Percentiles rank a stretch among this genome's conserved stretches.
Evolutionary conservation across 2,113 vertebrate genomes (phyloP).

Genomic region (Megaceryle maxima): DNA sequence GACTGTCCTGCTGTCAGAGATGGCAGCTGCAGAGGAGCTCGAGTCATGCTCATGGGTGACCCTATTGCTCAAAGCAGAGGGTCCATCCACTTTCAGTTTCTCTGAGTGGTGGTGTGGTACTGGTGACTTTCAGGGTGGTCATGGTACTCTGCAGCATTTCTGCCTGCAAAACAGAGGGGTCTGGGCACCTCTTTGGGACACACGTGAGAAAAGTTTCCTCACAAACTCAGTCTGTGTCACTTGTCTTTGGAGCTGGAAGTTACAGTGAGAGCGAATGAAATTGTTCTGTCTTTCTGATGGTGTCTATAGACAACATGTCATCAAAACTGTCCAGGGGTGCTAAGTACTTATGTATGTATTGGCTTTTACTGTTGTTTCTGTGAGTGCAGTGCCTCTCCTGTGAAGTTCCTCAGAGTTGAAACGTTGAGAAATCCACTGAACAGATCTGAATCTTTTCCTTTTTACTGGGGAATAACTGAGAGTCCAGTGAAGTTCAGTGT

Average conservation of each 20-base stretch:
- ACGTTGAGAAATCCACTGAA: background rate
- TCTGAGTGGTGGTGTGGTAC: background rate
- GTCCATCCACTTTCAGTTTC: background rate
- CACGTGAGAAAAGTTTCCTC: fast-evolving
- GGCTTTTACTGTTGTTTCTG: background rate
- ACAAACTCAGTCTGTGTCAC: background rate
- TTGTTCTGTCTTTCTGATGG: background rate
- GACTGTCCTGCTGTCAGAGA: background rate
- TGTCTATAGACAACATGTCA: background rate
- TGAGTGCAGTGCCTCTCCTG: background rate
- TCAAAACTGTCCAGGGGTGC: background rate
- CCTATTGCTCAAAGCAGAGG: background rate
- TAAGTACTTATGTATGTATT: fast-evolving
- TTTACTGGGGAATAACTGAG: background rate
- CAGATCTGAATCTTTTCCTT: background rate
- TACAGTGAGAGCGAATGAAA: background rate
- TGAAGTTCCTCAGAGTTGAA: background rate
- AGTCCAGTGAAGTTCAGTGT: too few relatives aligned
- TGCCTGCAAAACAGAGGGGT: background rate
- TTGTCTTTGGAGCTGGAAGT: background rate
- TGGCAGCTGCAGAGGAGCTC: background rate
- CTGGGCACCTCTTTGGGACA: background rate
- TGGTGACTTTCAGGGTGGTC: background rate
- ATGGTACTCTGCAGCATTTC: background rate
- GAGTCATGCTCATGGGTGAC: fast-evolving